phyloP scores from a whole-genome alignment of 2,797 vertebrate genomes.

The Silurus aristotelis region DNA sequence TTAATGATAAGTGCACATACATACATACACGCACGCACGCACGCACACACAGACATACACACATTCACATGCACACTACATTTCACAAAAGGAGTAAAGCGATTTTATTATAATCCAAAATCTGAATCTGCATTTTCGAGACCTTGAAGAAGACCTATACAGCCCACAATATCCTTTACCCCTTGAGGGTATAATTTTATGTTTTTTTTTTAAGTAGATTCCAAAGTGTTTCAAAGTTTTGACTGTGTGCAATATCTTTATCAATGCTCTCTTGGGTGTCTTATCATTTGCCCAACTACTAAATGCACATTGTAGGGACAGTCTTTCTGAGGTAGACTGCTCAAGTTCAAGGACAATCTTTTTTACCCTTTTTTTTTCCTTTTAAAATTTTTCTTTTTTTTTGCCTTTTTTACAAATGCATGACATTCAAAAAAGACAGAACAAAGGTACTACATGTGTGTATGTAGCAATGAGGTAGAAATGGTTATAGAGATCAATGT shows the following conservation, averaged over 20 bases:
- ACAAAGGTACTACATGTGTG: constrained; percentile 99
- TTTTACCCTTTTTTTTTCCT: constrained; percentile 60
- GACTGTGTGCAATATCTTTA: constrained; percentile 81
- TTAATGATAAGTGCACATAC: constrained; percentile 70
- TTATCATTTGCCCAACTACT: constrained; percentile 82
- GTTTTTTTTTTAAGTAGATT: constrained; percentile 71
- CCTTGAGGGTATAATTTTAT: constrained; percentile 66
- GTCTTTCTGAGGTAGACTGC: constrained; percentile 98
- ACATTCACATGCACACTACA: constrained; percentile 74
- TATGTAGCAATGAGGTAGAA: constrained; percentile 99
- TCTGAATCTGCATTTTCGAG: constrained; percentile 73
- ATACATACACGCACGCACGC: constrained; percentile 69
- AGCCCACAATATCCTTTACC: constrained; percentile 82
- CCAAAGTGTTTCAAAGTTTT: constrained; percentile 68
- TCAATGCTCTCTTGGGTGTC: constrained; percentile 80
- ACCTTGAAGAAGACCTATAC: constrained; percentile 82
- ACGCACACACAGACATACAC: constrained; percentile 61
- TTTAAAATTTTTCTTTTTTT: constrained; percentile 62
- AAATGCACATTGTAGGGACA: constrained; percentile 92
- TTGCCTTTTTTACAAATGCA: constrained; percentile 85
- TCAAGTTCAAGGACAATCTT: constrained; percentile 88
- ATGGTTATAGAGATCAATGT: constrained; percentile 94
- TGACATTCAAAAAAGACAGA: constrained; percentile 98
- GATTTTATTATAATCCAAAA: constrained; percentile 63
- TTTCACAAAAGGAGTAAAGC: constrained; percentile 75